phyloP scores from a whole-genome alignment of 2,797 vertebrate genomes.

The Spondyliosoma cantharus region DNA sequence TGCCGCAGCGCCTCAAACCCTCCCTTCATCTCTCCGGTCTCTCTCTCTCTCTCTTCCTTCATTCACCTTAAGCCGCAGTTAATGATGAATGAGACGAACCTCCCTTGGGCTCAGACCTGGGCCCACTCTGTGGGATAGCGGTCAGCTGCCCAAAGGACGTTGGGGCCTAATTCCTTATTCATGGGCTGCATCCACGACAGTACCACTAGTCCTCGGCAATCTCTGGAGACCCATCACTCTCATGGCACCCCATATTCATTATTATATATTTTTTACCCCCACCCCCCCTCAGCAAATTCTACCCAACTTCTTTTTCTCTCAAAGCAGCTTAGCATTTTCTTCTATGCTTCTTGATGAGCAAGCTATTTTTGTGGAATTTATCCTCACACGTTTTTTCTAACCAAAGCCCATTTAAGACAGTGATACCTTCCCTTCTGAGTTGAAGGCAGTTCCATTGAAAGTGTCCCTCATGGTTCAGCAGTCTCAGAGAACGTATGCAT shows the following conservation, averaged over 20 bases:
- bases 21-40: slow-evolving; percentile 48
- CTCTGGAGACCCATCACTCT: slow-evolving; percentile 46
- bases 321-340: slow-evolving; percentile 36
- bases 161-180: slow-evolving; percentile 72
- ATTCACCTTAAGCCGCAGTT: slow-evolving; percentile 72
- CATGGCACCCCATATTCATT: slow-evolving; percentile 38
- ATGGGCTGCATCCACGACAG: slow-evolving; percentile 61
- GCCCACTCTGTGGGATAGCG: slow-evolving; percentile 55
- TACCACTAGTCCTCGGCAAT: slow-evolving; percentile 20
- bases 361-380: slow-evolving; percentile 31
- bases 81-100: slow-evolving; percentile 75
- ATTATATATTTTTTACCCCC: no score
- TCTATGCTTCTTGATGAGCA: neutral
- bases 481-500: slow-evolving; percentile 31
- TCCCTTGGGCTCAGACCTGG: slow-evolving; percentile 54
- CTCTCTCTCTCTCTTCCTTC: slow-evolving; percentile 45
- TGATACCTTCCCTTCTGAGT: neutral
- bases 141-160: slow-evolving; percentile 54
- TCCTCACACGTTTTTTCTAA: slow-evolving; percentile 11
- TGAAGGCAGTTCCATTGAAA: slow-evolving; percentile 26
- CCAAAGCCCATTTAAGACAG: slow-evolving; percentile 24
- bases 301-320: slow-evolving; percentile 19
- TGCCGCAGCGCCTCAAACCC: slow-evolving; percentile 29
- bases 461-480: slow-evolving; percentile 4
- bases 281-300: neutral